Evolutionary conservation across 2,888 invertebrate genomes (phyloP).

Genomic region (Tenthredo livida): DNA sequence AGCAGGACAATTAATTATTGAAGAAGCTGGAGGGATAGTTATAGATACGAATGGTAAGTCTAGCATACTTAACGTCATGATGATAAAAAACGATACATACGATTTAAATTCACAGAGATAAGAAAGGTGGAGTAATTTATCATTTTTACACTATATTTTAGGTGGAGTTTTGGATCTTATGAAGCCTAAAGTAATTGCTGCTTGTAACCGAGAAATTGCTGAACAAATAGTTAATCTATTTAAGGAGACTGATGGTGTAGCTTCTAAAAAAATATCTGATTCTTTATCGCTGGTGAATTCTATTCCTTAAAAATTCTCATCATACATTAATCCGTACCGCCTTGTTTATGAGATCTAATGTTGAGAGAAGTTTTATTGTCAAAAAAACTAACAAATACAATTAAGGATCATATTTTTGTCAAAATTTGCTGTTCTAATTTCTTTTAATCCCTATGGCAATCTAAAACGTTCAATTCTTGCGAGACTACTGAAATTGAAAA

Average conservation of each 20-base stretch:
- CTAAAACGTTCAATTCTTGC: background rate
- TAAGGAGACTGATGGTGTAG: slow-evolving; percentile 76
- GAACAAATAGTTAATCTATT: slow-evolving; percentile 79
- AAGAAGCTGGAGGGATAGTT: slow-evolving; percentile 89
- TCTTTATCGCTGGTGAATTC: background rate
- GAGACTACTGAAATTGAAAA: background rate
- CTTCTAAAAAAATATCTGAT: slow-evolving; percentile 56
- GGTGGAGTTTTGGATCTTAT: slow-evolving; percentile 81
- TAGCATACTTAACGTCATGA: slow-evolving; percentile 48
- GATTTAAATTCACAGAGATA: background rate
- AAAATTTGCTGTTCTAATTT: background rate
- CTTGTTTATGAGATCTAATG: background rate
- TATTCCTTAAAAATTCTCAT: background rate
- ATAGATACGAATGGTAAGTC: slow-evolving; percentile 82
- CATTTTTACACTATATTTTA: slow-evolving; percentile 53
- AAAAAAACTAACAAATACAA: background rate
- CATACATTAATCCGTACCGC: too few species aligned
- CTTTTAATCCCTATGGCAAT: background rate
- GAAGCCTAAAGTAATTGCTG: slow-evolving; percentile 81
- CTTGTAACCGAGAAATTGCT: slow-evolving; percentile 79
- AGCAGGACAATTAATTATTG: slow-evolving; percentile 86
- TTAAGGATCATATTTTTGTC: background rate
- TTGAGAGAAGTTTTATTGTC: background rate
- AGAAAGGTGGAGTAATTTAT: background rate
- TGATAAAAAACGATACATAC: background rate